Percentiles rank a stretch among this genome's conserved stretches.
phyloP scores from a whole-genome alignment of 2,113 vertebrate genomes.

The Pedionomus torquatus region DNA sequence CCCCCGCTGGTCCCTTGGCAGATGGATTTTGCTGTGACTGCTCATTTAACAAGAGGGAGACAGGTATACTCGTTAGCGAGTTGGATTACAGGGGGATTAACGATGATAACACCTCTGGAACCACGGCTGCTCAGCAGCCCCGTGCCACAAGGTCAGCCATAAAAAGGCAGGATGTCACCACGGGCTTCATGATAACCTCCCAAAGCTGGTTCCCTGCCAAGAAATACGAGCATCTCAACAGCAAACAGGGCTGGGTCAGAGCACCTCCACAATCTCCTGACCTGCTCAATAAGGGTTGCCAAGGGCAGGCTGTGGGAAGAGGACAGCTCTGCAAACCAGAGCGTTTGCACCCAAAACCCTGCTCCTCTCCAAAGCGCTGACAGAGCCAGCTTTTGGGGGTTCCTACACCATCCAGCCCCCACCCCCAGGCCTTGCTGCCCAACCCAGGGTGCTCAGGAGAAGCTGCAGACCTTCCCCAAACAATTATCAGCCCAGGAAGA shows the following conservation, averaged over 20 bases:
- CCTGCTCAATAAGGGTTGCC: not conserved
- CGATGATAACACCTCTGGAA: fast-evolving
- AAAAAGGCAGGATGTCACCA: not conserved
- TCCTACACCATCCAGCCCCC: not conserved
- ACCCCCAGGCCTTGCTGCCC: too few species aligned
- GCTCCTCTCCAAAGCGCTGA: not conserved
- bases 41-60: not conserved
- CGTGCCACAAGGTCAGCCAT: not conserved
- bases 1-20: not conserved
- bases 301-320: not conserved
- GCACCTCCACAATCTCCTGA: not conserved
- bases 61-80: not conserved
- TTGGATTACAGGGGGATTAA: not conserved
- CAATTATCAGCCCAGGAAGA: fast-evolving
- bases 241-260: not conserved
- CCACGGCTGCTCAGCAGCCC: not conserved
- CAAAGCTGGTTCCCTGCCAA: not conserved
- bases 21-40: not conserved
- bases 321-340: not conserved
- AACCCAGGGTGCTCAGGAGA: not conserved
- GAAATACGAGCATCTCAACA: not conserved
- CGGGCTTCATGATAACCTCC: fast-evolving
- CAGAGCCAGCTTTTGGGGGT: not conserved
- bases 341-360: not conserved
- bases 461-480: not conserved